Evolutionary conservation across 2,113 vertebrate genomes (phyloP), one percentile per base, ranked within the genome.

Genomic region (Rhinoderma darwinii): DNA sequence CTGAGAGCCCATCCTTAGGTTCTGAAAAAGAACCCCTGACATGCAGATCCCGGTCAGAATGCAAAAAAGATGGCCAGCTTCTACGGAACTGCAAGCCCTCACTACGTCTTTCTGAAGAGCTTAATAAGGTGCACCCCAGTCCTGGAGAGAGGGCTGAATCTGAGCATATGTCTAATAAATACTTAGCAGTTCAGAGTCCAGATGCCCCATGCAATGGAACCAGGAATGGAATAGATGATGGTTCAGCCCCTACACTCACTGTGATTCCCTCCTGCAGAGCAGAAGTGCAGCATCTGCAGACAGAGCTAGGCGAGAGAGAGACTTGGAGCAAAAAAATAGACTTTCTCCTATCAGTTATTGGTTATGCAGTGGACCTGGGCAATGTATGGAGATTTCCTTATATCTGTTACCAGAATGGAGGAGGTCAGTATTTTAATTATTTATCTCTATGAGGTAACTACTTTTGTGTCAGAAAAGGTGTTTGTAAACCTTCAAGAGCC

Each of bases 371-470:
- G 89, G 98, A 99, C 91, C 94, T 99, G 92, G 98, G 98, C 74
- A 99, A 99, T 0, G 96, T 99, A 77, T 99, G 98, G 98, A 96
- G 98, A 70, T 99, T 99, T 90, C 98, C 98, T 6, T 99, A 99
- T 81, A 96, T 99, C 88, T 99, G 98, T 91, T 99, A 99, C 89
- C 98, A 99, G 86, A 99, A 99, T 0, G 98, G 98, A 92, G 98
- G 98, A 96, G 98, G 98, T 99, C 91, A 97, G 97, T 91, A 84
- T 18, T 1, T 20, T 66, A 56, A 66, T 63, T 66, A 30, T 80
- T n/a, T 56, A 39, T 54, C 11, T 80, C 15, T 50, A 7, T 44
- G 14, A 43, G 14, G 37, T 43, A n/a, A 5, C 25, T 74, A 43
- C 25, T n/a, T 74, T 14, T 7, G 11, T 66, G 30, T 18, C 2